These are phyloP conservation scores for Drosophila ercepeae DNA, from an alignment of 1,140 invertebrate species.

Conservation along the genomic window DNA sequence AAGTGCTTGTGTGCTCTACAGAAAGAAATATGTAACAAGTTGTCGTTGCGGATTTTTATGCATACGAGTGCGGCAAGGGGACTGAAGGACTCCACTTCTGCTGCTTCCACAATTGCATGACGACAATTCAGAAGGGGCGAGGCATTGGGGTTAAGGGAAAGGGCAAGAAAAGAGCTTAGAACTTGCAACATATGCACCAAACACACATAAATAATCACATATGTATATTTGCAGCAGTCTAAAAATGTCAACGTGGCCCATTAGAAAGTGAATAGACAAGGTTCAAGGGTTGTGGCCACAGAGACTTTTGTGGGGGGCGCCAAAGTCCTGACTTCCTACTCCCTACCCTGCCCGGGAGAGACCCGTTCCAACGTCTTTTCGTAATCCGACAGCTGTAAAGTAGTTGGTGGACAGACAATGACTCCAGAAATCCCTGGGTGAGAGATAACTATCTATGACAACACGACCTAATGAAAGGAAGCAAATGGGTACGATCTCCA, in stretches of 20 bases:
- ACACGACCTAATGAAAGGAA: slow-evolving; percentile 15
- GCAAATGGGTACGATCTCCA: neutral
- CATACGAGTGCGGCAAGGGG: slow-evolving; percentile 16
- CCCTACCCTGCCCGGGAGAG: neutral
- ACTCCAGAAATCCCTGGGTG: slow-evolving; percentile 17
- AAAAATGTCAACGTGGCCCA: slow-evolving; percentile 56
- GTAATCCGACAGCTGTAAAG: slow-evolving; percentile 38
- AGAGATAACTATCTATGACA: slow-evolving; percentile 6
- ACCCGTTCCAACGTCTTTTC: neutral
- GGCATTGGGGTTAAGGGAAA: neutral
- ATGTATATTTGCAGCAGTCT: slow-evolving; percentile 34
- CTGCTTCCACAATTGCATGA: slow-evolving; percentile 32
- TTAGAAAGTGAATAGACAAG: slow-evolving; percentile 64
- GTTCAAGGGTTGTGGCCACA: slow-evolving; percentile 32
- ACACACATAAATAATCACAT: slow-evolving; percentile 19
- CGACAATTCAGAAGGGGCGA: slow-evolving; percentile 46
- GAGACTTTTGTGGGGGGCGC: slow-evolving; percentile 12
- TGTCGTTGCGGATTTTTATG: slow-evolving; percentile 59
- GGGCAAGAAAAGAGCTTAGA: slow-evolving; percentile 16
- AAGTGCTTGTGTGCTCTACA: slow-evolving; percentile 8
- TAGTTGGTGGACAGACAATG: slow-evolving; percentile 23
- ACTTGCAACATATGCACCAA: slow-evolving; percentile 38
- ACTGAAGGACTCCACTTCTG: slow-evolving; percentile 30
- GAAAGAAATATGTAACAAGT: slow-evolving; percentile 66
- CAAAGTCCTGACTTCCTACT: neutral